Evolutionary conservation across 2,888 invertebrate species (phyloP).

Genomic region (Brenthis hecate): DNA sequence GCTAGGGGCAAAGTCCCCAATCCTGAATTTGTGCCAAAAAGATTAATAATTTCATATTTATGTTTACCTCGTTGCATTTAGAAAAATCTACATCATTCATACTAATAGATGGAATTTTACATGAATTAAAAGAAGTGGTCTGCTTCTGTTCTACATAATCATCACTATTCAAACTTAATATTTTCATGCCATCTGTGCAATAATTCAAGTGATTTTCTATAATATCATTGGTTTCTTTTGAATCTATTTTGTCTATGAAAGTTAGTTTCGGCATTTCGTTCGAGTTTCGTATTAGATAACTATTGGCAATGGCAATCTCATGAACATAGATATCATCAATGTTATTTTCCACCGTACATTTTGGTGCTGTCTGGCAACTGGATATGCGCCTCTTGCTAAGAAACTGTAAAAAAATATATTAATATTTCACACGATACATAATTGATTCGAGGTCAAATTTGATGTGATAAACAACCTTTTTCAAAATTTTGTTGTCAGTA

Average conservation of each 20-base stretch:
- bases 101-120: conserved; percentile 54
- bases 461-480: conserved; percentile 1
- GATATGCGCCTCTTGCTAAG: conserved; percentile 68
- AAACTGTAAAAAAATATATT: conserved; percentile 56
- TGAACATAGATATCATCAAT: conserved; percentile 61
- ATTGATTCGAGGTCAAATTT: conserved; percentile 64
- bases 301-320: conserved; percentile 47
- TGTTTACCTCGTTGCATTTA: conserved; percentile 63
- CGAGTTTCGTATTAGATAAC: conserved; percentile 36
- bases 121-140: conserved; percentile 49
- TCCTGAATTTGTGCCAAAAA: too few relatives aligned
- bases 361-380: conserved; percentile 64
- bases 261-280: conserved; percentile 37
- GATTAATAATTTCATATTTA: background rate
- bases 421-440: conserved; percentile 30
- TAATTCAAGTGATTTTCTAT: conserved; percentile 43
- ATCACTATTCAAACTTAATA: conserved; percentile 61
- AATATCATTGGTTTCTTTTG: conserved; percentile 37
- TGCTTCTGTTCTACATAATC: conserved; percentile 71
- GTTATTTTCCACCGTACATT: conserved; percentile 54
- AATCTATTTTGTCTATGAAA: conserved; percentile 43
- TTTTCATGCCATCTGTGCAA: conserved; percentile 53
- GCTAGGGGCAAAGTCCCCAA: too few relatives aligned
- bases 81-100: conserved; percentile 65
- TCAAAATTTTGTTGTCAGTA: too few relatives aligned